Evolutionary conservation across 2,797 vertebrate genomes (phyloP).

Genomic region (Lophotriccus pileatus): DNA sequence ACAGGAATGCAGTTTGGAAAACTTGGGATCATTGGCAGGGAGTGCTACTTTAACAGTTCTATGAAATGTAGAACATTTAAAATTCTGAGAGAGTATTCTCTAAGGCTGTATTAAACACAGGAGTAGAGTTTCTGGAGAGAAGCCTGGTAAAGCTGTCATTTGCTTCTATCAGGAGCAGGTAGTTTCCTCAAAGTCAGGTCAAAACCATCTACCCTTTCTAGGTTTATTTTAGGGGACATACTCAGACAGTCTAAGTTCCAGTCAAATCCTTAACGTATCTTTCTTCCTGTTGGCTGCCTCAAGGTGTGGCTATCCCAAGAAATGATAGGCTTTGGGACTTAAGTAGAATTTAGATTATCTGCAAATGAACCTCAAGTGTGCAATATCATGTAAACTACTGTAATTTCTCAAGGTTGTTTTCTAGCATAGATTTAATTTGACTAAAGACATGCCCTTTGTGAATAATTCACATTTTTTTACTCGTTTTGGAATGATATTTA

Average conservation of each 20-base stretch:
- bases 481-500: neutral
- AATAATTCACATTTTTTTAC: neutral
- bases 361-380: neutral
- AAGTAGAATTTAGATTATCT: neutral
- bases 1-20: neutral
- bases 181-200: neutral
- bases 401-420: neutral
- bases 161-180: neutral
- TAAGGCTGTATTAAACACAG: neutral
- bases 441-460: neutral
- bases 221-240: neutral
- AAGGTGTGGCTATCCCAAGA: neutral
- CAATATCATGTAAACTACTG: neutral
- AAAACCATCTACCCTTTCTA: neutral
- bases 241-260: neutral
- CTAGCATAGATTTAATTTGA: neutral
- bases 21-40: neutral
- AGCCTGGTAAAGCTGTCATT: neutral
- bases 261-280: neutral
- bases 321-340: neutral
- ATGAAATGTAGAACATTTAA: neutral
- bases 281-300: neutral
- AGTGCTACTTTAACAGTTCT: neutral
- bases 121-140: neutral
- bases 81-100: neutral